Evolutionary conservation across 2,113 vertebrate genomes (phyloP).

Genomic region (Siphamia tubifer): DNA sequence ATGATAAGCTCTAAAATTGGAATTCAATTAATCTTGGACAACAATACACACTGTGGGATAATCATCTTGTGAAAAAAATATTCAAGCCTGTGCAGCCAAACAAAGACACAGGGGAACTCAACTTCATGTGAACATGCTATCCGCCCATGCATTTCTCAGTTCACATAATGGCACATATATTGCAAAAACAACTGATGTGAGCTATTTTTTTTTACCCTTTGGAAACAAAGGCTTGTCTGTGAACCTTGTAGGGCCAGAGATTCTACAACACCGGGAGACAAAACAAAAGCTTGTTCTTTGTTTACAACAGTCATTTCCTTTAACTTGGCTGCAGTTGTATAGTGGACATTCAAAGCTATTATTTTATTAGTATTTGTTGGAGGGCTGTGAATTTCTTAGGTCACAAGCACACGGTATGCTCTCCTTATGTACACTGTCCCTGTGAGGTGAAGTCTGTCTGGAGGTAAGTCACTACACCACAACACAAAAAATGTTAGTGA

Average conservation of each 20-base stretch:
- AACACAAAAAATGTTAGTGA: constrained; percentile 23
- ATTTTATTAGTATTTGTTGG: constrained; percentile 58
- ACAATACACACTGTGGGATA: constrained; percentile 66
- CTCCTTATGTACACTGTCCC: constrained; percentile 11
- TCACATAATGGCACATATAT: constrained; percentile 66
- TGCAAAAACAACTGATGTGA: constrained; percentile 66
- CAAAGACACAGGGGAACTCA: constrained; percentile 60
- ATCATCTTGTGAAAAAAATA: constrained; percentile 46
- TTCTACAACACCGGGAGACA: constrained; percentile 51
- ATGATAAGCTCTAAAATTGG: constrained; percentile 70
- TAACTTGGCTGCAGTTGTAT: constrained; percentile 52
- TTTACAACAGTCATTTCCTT: constrained; percentile 68
- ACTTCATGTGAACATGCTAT: constrained; percentile 55
- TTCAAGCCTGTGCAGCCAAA: constrained; percentile 39
- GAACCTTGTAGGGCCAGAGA: constrained; percentile 53
- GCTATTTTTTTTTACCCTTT: constrained; percentile 39
- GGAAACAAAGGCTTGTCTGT: constrained; percentile 68
- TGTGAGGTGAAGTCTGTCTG: constrained; percentile 10
- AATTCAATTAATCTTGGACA: constrained; percentile 68
- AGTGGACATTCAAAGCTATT: constrained; percentile 39
- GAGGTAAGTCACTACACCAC: constrained; percentile 39
- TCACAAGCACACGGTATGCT: constrained; percentile 29
- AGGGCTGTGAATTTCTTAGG: constrained; percentile 16
- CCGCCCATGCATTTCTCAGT: constrained; percentile 67
- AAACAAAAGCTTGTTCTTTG: constrained; percentile 67